Conservation (phyloP, 1,140 invertebrate genomes). For the Drosophila santomea region DNA sequence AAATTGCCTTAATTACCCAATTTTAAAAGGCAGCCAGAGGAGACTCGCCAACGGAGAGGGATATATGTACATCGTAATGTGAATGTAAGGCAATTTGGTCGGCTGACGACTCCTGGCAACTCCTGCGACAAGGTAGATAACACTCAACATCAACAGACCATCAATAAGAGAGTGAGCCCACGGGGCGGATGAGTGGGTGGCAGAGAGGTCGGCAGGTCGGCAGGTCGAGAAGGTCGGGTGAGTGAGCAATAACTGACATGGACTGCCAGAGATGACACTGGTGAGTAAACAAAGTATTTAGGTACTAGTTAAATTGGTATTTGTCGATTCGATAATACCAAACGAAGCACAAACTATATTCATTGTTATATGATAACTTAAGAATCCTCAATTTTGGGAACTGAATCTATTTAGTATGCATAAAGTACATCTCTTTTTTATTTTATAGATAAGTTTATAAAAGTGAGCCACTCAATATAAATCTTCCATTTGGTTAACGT, state of each 20-base stretch:
- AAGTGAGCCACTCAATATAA: too few relatives aligned
- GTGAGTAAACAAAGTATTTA: not conserved
- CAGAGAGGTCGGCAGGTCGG: constrained; percentile 9
- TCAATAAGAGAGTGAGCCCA: constrained; percentile 60
- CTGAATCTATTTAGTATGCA: too few relatives aligned
- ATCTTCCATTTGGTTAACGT: not conserved
- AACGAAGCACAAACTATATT: too few relatives aligned
- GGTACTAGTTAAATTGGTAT: not conserved
- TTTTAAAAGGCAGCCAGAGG: constrained; percentile 60
- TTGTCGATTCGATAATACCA: too few relatives aligned
- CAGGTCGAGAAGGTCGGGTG: constrained; percentile 6
- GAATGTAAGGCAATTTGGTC: constrained; percentile 71
- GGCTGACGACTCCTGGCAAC: constrained; percentile 40
- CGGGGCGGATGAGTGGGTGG: not conserved
- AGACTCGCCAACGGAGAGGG: not conserved
- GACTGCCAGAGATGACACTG: constrained; percentile 18
- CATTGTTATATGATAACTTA: too few relatives aligned
- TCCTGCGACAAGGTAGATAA: constrained; percentile 75
- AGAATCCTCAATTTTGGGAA: too few relatives aligned
- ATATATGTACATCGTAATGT: constrained; percentile 60
- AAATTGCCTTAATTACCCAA: constrained; percentile 83
- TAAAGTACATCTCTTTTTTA: too few relatives aligned
- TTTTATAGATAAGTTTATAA: too few relatives aligned
- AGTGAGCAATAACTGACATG: constrained; percentile 34
- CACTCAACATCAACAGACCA: constrained; percentile 78